Percentiles rank a stretch among this genome's conserved stretches.
These are phyloP conservation scores for Pampusana beccarii DNA, from an alignment of 2,113 vertebrate species.

Conservation along the genomic window DNA sequence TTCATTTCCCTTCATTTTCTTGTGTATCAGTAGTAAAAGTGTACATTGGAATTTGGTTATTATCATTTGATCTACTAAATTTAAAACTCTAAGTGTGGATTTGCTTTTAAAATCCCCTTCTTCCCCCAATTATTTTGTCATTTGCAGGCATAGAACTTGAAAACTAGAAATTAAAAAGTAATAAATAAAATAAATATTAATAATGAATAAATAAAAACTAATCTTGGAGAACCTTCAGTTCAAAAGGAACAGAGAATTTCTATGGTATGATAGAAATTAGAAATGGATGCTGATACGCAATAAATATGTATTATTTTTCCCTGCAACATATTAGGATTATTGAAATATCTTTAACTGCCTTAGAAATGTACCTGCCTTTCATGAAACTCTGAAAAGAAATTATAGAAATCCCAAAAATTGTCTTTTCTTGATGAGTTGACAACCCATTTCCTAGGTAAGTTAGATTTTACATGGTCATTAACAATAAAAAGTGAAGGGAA, in stretches of 20 bases:
- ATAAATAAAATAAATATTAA: neutral
- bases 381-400: neutral
- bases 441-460: neutral
- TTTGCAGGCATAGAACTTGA: neutral
- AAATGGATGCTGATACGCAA: neutral
- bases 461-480: neutral
- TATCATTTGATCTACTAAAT: conserved; percentile 47
- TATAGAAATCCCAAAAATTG: neutral
- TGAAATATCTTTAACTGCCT: neutral
- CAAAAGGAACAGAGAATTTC: neutral
- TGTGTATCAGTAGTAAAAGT: neutral
- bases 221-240: neutral
- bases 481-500: neutral
- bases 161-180: neutral
- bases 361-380: neutral
- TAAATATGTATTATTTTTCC: neutral
- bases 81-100: neutral
- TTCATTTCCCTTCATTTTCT: neutral
- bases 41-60: conserved; percentile 12
- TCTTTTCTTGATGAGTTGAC: neutral
- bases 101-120: neutral
- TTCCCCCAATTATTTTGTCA: neutral
- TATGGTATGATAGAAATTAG: neutral
- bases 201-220: neutral
- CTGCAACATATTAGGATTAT: neutral